These are phyloP conservation scores for Andrena cerasifolii DNA, from an alignment of 1,140 invertebrate species.

Conservation along the genomic window DNA sequence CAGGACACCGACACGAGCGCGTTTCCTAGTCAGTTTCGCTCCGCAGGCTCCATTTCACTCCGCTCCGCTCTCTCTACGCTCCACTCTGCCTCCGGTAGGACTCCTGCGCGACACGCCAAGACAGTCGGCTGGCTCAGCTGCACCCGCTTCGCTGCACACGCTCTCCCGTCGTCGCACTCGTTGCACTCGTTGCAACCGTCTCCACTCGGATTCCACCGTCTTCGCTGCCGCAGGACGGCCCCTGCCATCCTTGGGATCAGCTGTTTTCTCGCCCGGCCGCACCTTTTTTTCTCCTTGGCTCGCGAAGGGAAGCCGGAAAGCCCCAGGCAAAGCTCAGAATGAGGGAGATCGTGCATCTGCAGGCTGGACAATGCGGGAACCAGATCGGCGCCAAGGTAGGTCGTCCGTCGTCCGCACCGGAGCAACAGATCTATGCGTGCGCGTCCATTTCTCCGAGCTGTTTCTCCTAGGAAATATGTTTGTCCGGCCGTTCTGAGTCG, in stretches of 20 bases:
- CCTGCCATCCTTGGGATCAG: conserved; percentile 14
- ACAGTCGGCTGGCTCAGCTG: conserved; percentile 36
- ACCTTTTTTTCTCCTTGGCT: background rate
- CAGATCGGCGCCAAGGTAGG: conserved; percentile 89
- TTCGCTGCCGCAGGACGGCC: background rate
- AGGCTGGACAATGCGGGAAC: conserved; percentile 90
- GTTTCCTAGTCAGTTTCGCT: conserved; percentile 58
- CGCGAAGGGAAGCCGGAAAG: background rate
- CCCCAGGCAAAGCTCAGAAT: conserved; percentile 75
- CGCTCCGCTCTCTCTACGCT: conserved; percentile 32
- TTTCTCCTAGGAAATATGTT: too few species aligned
- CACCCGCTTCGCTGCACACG: conserved; percentile 50
- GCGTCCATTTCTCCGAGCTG: too few species aligned
- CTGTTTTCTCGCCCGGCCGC: conserved; percentile 20
- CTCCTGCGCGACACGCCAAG: conserved; percentile 52
- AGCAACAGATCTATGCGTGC: too few species aligned
- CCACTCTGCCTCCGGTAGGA: background rate
- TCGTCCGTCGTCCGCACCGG: background rate
- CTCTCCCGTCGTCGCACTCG: conserved; percentile 23
- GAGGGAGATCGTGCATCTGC: conserved; percentile 90
- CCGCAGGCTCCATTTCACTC: conserved; percentile 47
- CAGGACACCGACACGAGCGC: conserved; percentile 59
- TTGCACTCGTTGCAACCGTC: conserved; percentile 16
- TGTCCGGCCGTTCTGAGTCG: too few species aligned
- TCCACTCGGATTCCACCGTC: conserved; percentile 1